Conservation (phyloP, 2,888 invertebrate genomes). For the Pseudoips prasinana region DNA sequence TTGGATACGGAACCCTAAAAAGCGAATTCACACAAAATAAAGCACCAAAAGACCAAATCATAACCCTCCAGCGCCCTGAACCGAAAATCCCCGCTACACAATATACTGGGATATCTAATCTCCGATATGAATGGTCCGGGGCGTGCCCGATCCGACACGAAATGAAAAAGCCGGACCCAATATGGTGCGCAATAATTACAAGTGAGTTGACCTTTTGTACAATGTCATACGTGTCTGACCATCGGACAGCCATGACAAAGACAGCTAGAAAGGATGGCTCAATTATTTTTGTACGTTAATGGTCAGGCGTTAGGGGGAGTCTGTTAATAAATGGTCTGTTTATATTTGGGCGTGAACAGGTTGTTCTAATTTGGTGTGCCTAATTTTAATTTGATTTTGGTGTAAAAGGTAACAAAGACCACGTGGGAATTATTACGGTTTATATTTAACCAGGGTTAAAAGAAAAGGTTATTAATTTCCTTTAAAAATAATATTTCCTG, state of each 20-base stretch:
- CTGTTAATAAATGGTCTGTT: too few species aligned
- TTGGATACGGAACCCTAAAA: too few species aligned
- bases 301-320: too few species aligned
- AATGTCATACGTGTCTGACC: conserved; percentile 35
- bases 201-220: conserved; percentile 34
- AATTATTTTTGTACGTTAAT: conserved; percentile 24
- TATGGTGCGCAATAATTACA: conserved; percentile 47
- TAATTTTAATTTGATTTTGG: too few species aligned
- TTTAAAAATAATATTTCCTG: too few species aligned
- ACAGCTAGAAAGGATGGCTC: conserved; percentile 22
- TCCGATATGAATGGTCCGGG: conserved; percentile 43
- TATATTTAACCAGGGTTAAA: too few species aligned
- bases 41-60: conserved; percentile 14
- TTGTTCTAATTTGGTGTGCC: too few species aligned
- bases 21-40: conserved; percentile 1
- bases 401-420: too few species aligned
- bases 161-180: conserved; percentile 47
- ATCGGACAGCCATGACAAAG: conserved; percentile 24
- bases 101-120: conserved; percentile 47
- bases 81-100: conserved; percentile 14
- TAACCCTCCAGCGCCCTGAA: too few species aligned
- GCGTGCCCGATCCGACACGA: conserved; percentile 27
- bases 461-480: too few species aligned
- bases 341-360: too few species aligned
- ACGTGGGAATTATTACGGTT: too few species aligned